Percentiles rank a stretch among this genome's conserved stretches.
These are phyloP conservation scores for Nasonia vitripennis DNA, from an alignment of 1,140 invertebrate species.

Conservation along the genomic window DNA sequence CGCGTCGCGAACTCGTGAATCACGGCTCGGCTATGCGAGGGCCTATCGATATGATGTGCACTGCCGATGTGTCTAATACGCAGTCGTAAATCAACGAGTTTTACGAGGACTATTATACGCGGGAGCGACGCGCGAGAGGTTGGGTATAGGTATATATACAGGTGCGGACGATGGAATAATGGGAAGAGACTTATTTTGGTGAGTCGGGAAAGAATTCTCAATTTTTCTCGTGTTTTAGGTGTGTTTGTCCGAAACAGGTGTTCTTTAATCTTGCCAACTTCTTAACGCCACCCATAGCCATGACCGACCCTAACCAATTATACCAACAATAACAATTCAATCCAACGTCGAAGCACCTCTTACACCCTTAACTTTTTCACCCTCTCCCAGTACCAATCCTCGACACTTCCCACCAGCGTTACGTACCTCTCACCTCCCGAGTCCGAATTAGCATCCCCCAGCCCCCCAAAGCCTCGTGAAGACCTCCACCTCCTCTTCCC, in stretches of 20 bases:
- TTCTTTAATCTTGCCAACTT: neutral
- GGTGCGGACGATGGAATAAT: neutral
- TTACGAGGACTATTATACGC: constrained; percentile 36
- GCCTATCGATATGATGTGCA: constrained; percentile 31
- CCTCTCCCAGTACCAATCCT: neutral
- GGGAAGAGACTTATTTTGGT: neutral
- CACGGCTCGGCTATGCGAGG: neutral
- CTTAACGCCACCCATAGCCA: neutral
- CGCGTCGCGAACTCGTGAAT: neutral
- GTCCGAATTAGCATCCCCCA: constrained; percentile 36
- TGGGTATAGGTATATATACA: neutral
- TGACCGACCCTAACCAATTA: too few relatives aligned
- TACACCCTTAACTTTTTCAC: neutral
- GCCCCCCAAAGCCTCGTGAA: constrained; percentile 18
- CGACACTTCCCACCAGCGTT: neutral
- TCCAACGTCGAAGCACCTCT: constrained; percentile 6
- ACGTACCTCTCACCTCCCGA: neutral
- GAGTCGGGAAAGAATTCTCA: too few relatives aligned
- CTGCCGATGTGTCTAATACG: constrained; percentile 12
- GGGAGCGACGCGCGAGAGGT: neutral
- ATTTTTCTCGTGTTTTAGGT: too few relatives aligned
- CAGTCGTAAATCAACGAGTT: constrained; percentile 45
- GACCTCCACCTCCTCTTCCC: neutral
- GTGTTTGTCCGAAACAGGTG: neutral
- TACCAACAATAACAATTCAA: neutral